A percentile compares a stretch with the other conserved stretches of the same genome.
These are phyloP conservation scores for Python bivittatus DNA, from an alignment of 2,113 vertebrate genomes.

Conservation along the genomic window DNA sequence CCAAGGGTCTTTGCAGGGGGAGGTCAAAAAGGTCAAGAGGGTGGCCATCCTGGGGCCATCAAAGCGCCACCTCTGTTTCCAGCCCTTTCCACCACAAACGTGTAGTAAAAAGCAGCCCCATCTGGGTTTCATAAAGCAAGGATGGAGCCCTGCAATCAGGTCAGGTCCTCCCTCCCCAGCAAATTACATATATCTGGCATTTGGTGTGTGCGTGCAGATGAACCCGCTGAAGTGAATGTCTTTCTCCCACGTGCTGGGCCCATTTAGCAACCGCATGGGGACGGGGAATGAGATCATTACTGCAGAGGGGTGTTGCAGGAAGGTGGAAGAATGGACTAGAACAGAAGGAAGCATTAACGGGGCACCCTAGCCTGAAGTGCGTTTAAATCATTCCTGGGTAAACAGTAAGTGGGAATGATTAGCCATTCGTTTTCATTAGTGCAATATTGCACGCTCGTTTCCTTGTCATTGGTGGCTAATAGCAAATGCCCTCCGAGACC, in stretches of 20 bases:
- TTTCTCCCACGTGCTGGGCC: background rate
- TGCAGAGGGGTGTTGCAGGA: conserved; percentile 20
- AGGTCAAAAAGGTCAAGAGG: too few relatives aligned
- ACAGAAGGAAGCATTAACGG: conserved; percentile 22
- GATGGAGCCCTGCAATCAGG: rapidly evolving
- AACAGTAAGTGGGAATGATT: conserved; percentile 62
- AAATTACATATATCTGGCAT: background rate
- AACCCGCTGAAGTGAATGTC: conserved; percentile 26
- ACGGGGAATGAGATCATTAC: conserved; percentile 52
- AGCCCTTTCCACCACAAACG: too few relatives aligned
- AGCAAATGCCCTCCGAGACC: background rate
- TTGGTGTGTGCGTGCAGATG: background rate
- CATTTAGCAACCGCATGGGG: conserved; percentile 2
- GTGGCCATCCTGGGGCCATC: too few relatives aligned
- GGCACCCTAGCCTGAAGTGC: conserved; percentile 65
- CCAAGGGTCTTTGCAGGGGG: background rate
- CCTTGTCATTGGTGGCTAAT: background rate
- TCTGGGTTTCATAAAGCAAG: too few relatives aligned
- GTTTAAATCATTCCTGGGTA: conserved; percentile 62
- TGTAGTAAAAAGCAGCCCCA: background rate
- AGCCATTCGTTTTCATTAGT: conserved; percentile 58
- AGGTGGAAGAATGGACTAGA: background rate
- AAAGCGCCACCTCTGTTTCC: too few relatives aligned
- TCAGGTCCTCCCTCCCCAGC: rapidly evolving
- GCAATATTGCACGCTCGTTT: conserved; percentile 35